These are phyloP conservation scores for Catostylus mosaicus DNA, from an alignment of 30 jellyfish, hydroid and myxozoan genomes.

Conservation along the genomic window DNA sequence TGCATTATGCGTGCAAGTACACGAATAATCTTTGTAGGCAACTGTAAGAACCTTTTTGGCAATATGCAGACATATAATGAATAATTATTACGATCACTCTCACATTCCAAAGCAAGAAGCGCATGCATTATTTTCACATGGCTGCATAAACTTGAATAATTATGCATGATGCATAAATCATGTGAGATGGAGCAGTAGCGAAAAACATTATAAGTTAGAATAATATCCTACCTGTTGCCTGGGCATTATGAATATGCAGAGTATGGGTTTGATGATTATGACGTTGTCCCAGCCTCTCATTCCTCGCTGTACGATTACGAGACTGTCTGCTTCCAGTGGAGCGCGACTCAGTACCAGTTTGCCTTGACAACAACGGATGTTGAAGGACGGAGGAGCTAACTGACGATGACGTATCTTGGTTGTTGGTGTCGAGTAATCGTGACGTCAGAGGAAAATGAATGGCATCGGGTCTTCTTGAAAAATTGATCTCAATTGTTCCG, in stretches of 20 bases:
- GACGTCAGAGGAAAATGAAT: slow-evolving; percentile 84
- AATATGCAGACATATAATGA: no score
- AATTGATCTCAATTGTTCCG: slow-evolving; percentile 71
- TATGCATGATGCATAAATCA: no score
- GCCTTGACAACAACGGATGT: slow-evolving; percentile 88
- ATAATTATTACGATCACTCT: no score
- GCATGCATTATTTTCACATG: no score
- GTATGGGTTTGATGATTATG: slow-evolving; percentile 85
- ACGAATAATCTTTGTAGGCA: no score
- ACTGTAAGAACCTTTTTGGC: no score
- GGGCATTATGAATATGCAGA: slow-evolving; percentile 72
- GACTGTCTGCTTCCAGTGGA: slow-evolving; percentile 38
- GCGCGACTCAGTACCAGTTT: slow-evolving; percentile 46
- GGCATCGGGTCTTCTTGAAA: slow-evolving; percentile 85
- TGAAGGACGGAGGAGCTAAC: slow-evolving; percentile 72
- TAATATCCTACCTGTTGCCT: slow-evolving; percentile 49
- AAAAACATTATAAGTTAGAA: no score
- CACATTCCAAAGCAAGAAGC: no score
- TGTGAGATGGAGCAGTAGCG: no score
- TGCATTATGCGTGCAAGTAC: no score
- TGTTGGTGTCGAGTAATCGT: slow-evolving; percentile 52
- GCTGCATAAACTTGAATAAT: no score
- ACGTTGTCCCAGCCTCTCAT: slow-evolving; percentile 78
- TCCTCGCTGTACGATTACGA: slow-evolving; percentile 67
- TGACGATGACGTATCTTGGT: slow-evolving; percentile 38